A percentile compares a stretch with the other conserved stretches of the same genome.
phyloP scores from a whole-genome alignment of 2,888 invertebrate genomes.

The Scelioninae gen. 2 region DNA sequence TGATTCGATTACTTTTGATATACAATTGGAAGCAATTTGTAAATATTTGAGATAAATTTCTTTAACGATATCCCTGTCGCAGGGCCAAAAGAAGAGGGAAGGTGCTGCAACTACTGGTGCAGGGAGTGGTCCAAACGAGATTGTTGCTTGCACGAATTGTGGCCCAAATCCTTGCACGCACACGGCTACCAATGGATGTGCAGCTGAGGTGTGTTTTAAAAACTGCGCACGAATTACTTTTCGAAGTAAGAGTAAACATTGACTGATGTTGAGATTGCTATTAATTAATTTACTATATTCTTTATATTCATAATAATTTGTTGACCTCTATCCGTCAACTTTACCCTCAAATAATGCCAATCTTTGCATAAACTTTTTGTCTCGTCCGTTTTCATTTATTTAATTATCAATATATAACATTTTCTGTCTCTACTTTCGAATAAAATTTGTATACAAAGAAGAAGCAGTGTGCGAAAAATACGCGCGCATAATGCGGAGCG shows the following conservation, averaged over 20 bases:
- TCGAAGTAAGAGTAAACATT: not conserved
- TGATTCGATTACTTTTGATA: constrained; percentile 17
- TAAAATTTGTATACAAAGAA: too few relatives aligned
- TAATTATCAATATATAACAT: too few relatives aligned
- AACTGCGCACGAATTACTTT: not conserved
- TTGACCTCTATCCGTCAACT: too few relatives aligned
- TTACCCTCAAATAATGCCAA: too few relatives aligned
- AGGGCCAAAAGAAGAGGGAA: constrained; percentile 92
- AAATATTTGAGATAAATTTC: constrained; percentile 63
- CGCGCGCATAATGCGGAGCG: too few relatives aligned
- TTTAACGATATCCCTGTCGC: constrained; percentile 75
- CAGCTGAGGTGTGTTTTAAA: constrained; percentile 83
- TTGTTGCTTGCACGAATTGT: constrained; percentile 90
- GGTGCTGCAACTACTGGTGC: constrained; percentile 73
- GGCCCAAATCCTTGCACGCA: constrained; percentile 90
- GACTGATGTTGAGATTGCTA: too few relatives aligned
- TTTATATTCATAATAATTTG: too few relatives aligned
- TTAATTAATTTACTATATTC: too few relatives aligned
- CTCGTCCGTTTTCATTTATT: too few relatives aligned
- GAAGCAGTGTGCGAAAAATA: too few relatives aligned
- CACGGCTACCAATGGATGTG: constrained; percentile 91
- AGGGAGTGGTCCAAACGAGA: constrained; percentile 84
- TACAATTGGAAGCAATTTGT: constrained; percentile 1
- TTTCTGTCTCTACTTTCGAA: too few relatives aligned
- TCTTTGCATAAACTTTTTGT: too few relatives aligned